Evolutionary conservation across 1,140 invertebrate species (phyloP), one percentile per base, ranked within the genome.

Genomic region (Watersipora subatra): DNA sequence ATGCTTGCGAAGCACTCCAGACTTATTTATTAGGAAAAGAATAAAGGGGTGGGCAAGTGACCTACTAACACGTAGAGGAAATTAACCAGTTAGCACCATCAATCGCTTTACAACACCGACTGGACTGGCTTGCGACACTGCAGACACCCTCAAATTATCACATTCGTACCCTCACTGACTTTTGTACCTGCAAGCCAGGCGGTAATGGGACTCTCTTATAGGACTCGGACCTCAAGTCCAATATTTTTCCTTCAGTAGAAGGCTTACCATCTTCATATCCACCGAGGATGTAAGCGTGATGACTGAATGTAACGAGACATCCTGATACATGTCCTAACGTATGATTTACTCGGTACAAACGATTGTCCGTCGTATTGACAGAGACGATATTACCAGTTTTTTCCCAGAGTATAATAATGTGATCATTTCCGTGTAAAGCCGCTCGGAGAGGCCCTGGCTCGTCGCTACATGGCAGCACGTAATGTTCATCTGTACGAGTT

Each of bases 401-500:
- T n/a, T 46, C 34, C 34, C 34, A 46, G 7, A 46, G 34, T 12
- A 46, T n/a, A 12, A 46, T 46, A n/a, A 46, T 46, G 34, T 46
- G 34, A 46, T 46, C 34, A 7, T 46, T 46, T 7, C n/a, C 34
- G n/a, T 46, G 7, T 46, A 46, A 46, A 46, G 34, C 34, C 7
- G 34, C 34, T 46, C 34, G 7, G 7, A 46, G n/a, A 12, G 34
- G 34, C 34, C 34, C 34, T 12, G 34, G 34, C n/a, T 46, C 34
- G 7, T 7, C 7, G n/a, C n/a, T n/a, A 46, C 34, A 46, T 46
- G 76, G 76, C 28, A 79, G 69, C 20, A 78, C 68, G 62, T 73
- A 77, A 61, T 79, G 75, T 64, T 78, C 76, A 2, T 72, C 73
- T 2, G 74, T 67, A 7, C 73, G 72, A 46, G 71, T 71, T 27